A percentile compares a stretch with the other conserved stretches of the same genome.
Evolutionary conservation across 2,888 invertebrate genomes (phyloP).

Genomic region (Formica aserva): DNA sequence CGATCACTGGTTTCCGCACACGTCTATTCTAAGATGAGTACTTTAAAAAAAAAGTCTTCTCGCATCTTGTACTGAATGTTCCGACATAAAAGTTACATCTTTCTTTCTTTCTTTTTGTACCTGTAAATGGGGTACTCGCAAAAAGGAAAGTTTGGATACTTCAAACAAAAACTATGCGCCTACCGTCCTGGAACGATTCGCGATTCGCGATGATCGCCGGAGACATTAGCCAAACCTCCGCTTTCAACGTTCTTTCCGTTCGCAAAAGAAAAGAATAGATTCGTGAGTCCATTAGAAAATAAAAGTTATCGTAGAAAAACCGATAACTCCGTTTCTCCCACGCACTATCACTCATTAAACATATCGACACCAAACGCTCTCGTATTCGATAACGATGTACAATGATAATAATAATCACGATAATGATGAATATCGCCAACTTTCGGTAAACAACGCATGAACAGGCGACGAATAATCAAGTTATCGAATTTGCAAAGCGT

Average conservation of each 20-base stretch:
- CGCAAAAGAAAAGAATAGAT: slow-evolving; percentile 42
- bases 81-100: slow-evolving; percentile 33
- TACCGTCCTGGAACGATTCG: slow-evolving; percentile 51
- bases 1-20: slow-evolving; percentile 58
- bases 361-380: not conserved
- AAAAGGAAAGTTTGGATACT: slow-evolving; percentile 75
- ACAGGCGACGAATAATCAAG: not conserved
- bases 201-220: slow-evolving; percentile 56
- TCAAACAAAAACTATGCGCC: slow-evolving; percentile 64
- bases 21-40: slow-evolving; percentile 71
- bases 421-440: not conserved
- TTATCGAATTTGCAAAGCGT: slow-evolving; percentile 8
- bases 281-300: slow-evolving; percentile 47
- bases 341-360: slow-evolving; percentile 61
- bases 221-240: slow-evolving; percentile 66
- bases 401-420: slow-evolving; percentile 1
- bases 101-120: slow-evolving; percentile 73
- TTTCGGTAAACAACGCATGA: slow-evolving; percentile 15
- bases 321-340: slow-evolving; percentile 38
- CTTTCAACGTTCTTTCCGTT: slow-evolving; percentile 21
- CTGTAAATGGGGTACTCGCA: slow-evolving; percentile 79
- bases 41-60: slow-evolving; percentile 66
- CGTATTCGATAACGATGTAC: slow-evolving; percentile 11
- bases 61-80: slow-evolving; percentile 68
- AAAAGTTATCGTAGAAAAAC: slow-evolving; percentile 38